A percentile compares a stretch with the other conserved stretches of the same genome.
These are phyloP conservation scores for Gymnothorax reevesii DNA, from an alignment of 2,797 vertebrate genomes.

Conservation along the genomic window DNA sequence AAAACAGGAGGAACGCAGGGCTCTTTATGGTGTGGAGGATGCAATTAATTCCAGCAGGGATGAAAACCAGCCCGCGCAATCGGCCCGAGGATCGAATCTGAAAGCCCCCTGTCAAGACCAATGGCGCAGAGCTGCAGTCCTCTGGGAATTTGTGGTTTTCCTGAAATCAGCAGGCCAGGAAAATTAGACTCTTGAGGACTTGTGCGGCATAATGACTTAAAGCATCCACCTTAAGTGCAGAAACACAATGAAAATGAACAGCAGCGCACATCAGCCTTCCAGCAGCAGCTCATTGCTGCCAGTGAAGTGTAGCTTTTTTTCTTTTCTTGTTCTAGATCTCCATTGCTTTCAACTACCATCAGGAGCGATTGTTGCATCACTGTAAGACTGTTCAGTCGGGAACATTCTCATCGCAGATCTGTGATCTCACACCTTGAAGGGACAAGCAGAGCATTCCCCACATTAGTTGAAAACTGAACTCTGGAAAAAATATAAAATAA, in stretches of 20 bases:
- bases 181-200: neutral
- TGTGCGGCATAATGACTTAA: neutral
- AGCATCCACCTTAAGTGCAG: neutral
- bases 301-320: no score
- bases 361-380: no score
- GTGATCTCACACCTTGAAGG: neutral
- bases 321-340: no score
- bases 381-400: no score
- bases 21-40: neutral
- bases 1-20: neutral
- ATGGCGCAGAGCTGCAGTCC: neutral
- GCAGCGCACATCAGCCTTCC: neutral
- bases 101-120: neutral
- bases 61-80: neutral
- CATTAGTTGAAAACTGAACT: neutral
- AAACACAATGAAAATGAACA: neutral
- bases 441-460: neutral
- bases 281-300: neutral
- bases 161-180: neutral
- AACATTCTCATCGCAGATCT: neutral
- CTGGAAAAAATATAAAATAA: neutral
- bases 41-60: neutral
- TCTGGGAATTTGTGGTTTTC: neutral
- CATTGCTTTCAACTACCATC: no score
- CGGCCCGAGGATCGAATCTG: neutral